Evolutionary conservation across 2,888 invertebrate genomes (phyloP), one percentile per base, ranked within the genome.

Genomic region (Fragum whitleyi): DNA sequence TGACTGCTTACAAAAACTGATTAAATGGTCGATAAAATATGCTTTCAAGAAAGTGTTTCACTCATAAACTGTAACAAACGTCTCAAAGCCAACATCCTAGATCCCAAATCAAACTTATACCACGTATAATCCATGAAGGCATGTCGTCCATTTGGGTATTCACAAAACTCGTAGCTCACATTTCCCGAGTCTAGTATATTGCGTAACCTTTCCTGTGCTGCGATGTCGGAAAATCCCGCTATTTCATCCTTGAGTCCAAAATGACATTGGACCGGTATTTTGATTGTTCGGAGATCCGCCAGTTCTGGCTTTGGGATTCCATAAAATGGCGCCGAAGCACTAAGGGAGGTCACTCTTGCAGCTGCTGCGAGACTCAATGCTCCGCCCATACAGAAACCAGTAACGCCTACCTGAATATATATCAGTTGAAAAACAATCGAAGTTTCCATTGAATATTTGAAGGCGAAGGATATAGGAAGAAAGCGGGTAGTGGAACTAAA

Each of bases 371-470:
- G 72, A 19, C 86, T 73, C 42, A 93, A 81, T 6, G 92, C 93
- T 14, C 93, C 92, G 26, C 93, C 93, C 92, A 93, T 92, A 78
- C 93, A 92, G 86, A 92, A 93, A 7, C 93, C 93, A 1, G 91
- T 91, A 23, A 92, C 92, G 0, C 92, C 93, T 23, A 93, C 91
- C 88, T 91, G 73, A 3, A 36, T 6, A 36, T 36, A 36, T 9
- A 36, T n/a, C 42, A 42, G 16, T 42, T 11, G 16, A 75, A 11
- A 57, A 23, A 19, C 5, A 14, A 51, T n/a, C 51, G 19, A 21
- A 51, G 42, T 11, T 42, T 9, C 16, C 16, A 11, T 9, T 42
- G 16, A 16, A 42, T 42, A 42, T 11, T 42, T 11, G 42, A 11
- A 11, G 9, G 42, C 42, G n/a, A n/a, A 42, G 42, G 9, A 42